Evolutionary conservation across 1,140 invertebrate genomes (phyloP).

Genomic region (Bombus impatiens): DNA sequence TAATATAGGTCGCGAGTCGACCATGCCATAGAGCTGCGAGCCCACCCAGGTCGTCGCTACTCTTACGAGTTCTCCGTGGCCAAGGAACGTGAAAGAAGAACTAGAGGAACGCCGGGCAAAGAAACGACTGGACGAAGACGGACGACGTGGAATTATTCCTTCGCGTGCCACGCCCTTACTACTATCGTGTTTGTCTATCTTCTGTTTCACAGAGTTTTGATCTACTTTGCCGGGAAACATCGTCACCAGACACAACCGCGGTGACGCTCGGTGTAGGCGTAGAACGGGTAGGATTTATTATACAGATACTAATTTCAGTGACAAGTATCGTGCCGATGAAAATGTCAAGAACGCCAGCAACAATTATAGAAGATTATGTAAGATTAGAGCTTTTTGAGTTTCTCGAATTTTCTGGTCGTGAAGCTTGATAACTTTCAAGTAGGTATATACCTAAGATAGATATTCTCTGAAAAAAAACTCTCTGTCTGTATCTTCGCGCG

Average conservation of each 20-base stretch:
- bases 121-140: constrained; percentile 25
- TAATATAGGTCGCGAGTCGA: not conserved
- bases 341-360: not conserved
- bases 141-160: constrained; percentile 43
- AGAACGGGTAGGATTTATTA: not conserved
- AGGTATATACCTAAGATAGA: no score
- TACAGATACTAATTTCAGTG: constrained; percentile 12
- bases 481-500: no score
- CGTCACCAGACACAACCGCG: not conserved
- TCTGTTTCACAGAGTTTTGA: not conserved
- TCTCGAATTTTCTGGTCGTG: not conserved
- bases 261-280: no score
- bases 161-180: constrained; percentile 24
- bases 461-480: no score
- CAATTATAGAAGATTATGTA: no score
- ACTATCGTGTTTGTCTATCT: constrained; percentile 39
- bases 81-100: not conserved
- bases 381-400: not conserved
- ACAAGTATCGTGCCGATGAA: not conserved
- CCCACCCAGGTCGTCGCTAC: constrained; percentile 66
- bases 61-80: not conserved
- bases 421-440: no score
- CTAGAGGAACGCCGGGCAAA: not conserved
- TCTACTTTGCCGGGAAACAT: constrained; percentile 16
- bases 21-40: not conserved